Evolutionary conservation across 2,888 invertebrate genomes (phyloP).

Genomic region (Callosobruchus maculatus): DNA sequence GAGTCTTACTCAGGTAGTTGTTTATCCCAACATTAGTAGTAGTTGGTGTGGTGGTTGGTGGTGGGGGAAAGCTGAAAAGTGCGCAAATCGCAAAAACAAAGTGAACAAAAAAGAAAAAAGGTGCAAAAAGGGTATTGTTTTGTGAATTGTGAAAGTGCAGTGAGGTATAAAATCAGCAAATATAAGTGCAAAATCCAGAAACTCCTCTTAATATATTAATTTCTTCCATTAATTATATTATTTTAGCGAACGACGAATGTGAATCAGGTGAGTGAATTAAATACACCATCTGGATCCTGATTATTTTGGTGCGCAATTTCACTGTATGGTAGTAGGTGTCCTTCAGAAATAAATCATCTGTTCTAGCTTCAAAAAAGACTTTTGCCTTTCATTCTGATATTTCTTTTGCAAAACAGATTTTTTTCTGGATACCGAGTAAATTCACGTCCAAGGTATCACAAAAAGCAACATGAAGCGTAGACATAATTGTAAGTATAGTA

Average conservation of each 20-base stretch:
- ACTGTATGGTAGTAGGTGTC: background rate
- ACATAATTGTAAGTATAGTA: background rate
- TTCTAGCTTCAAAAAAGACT: background rate
- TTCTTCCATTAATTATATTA: background rate
- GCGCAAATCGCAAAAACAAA: too few relatives aligned
- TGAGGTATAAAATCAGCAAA: background rate
- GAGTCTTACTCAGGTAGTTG: too few relatives aligned
- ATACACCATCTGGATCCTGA: background rate
- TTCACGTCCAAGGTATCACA: background rate
- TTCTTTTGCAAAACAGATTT: background rate
- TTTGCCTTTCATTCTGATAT: background rate
- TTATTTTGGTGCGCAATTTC: background rate
- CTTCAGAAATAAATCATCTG: background rate
- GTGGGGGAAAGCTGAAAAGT: background rate
- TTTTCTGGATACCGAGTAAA: background rate
- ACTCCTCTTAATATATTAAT: background rate
- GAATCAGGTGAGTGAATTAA: background rate
- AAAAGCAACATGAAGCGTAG: background rate
- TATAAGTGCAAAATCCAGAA: background rate
- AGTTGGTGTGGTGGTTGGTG: too few relatives aligned
- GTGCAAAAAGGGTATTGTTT: background rate
- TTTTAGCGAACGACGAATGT: background rate
- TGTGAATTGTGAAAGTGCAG: background rate
- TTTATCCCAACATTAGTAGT: too few relatives aligned
- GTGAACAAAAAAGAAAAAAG: too few relatives aligned